These are phyloP conservation scores for Palloptera scutellata DNA, from an alignment of 2,888 invertebrate genomes.

Conservation along the genomic window DNA sequence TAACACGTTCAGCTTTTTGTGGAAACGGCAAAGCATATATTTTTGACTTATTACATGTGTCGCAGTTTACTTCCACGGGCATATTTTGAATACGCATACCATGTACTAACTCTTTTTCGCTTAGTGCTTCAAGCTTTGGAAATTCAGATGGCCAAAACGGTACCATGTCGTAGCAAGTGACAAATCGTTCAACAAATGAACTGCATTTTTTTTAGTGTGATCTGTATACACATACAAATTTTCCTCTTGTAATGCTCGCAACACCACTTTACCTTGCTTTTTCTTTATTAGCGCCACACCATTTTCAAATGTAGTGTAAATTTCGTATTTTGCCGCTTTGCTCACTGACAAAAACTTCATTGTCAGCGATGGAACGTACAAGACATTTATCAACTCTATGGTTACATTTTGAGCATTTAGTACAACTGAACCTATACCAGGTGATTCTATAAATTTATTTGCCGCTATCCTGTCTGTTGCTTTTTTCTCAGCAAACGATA, in stretches of 20 bases:
- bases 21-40: not conserved
- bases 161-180: too few species aligned
- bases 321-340: conserved; percentile 2
- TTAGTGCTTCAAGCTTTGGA: conserved; percentile 5
- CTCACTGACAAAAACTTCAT: conserved; percentile 3
- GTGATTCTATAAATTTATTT: conserved; percentile 31
- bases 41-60: not conserved
- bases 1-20: too few species aligned
- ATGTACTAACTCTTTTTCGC: conserved; percentile 5
- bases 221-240: not conserved
- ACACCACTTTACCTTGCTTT: not conserved
- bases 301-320: conserved; percentile 5
- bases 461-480: conserved; percentile 32
- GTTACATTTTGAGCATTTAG: not conserved
- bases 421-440: conserved; percentile 21
- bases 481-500: conserved; percentile 20
- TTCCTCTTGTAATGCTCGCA: not conserved
- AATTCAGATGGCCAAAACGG: conserved; percentile 13
- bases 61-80: conserved; percentile 3
- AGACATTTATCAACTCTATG: not conserved
- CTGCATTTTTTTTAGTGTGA: not conserved
- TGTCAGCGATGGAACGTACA: conserved; percentile 4
- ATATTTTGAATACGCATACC: not conserved
- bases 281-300: not conserved
- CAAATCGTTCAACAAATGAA: too few species aligned